Conservation (phyloP, 1,140 invertebrate genomes). For the Agraylea sexmaculata region DNA sequence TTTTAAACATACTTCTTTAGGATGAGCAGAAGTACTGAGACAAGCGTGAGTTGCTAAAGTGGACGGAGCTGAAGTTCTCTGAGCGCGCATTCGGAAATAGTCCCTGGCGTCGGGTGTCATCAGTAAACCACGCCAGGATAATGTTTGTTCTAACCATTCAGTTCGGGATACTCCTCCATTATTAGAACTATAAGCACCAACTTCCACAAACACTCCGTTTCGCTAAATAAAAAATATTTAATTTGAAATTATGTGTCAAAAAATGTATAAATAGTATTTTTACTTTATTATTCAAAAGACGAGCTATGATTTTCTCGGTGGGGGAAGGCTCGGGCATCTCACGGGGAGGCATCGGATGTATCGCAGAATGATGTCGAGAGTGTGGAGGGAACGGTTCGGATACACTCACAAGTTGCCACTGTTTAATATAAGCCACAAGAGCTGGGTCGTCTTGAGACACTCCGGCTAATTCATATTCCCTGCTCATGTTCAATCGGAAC, state of each 20-base stretch:
- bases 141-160: conserved; percentile 53
- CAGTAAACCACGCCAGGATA: conserved; percentile 61
- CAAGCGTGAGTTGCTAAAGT: conserved; percentile 58
- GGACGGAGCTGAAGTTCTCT: conserved; percentile 38
- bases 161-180: conserved; percentile 43
- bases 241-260: too few species aligned
- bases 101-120: conserved; percentile 61
- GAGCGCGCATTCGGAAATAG: conserved; percentile 49
- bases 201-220: conserved; percentile 50
- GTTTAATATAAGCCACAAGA: conserved; percentile 58
- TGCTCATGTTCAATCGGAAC: conserved; percentile 58
- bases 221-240: conserved; percentile 35
- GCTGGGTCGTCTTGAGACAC: conserved; percentile 60
- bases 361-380: conserved; percentile 14
- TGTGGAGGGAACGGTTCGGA: conserved; percentile 29
- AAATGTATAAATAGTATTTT: conserved; percentile 13
- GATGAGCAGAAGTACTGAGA: conserved; percentile 57
- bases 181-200: conserved; percentile 37
- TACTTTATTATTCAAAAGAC: conserved; percentile 33
- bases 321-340: conserved; percentile 14
- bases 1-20: conserved; percentile 49
- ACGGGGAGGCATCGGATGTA: conserved; percentile 10
- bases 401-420: conserved; percentile 34
- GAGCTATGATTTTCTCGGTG: conserved; percentile 26
- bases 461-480: conserved; percentile 56